These are phyloP conservation scores for Sebastes minor DNA, from an alignment of 2,797 vertebrate genomes.

Conservation along the genomic window DNA sequence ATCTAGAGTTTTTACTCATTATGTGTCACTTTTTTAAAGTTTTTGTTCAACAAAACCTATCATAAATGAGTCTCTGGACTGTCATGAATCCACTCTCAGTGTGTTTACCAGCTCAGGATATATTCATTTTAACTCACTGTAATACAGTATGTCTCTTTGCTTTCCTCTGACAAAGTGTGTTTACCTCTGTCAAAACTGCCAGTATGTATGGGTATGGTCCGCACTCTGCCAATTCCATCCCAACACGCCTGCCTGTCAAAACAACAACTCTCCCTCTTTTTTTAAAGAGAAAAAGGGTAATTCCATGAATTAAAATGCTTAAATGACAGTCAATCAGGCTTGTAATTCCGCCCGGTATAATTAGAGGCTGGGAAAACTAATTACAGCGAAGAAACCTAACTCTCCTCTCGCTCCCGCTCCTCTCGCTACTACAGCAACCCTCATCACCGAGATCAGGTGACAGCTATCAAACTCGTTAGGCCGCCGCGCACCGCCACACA, in stretches of 20 bases:
- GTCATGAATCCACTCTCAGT: not conserved
- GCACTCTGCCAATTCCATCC: constrained; percentile 47
- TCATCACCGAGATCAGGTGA: constrained; percentile 87
- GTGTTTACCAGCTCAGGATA: constrained; percentile 7
- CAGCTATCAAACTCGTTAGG: constrained; percentile 84
- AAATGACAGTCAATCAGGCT: constrained; percentile 90
- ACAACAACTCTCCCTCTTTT: constrained; percentile 69
- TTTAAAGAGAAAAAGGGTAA: constrained; percentile 73
- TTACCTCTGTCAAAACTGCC: constrained; percentile 51
- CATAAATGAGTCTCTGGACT: not conserved
- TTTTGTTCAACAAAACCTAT: not conserved
- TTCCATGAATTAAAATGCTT: constrained; percentile 83
- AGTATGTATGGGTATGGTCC: constrained; percentile 42
- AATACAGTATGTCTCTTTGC: constrained; percentile 16
- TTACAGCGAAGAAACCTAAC: constrained; percentile 90
- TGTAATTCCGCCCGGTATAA: constrained; percentile 88
- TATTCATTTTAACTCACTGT: constrained; percentile 24
- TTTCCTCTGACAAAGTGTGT: constrained; percentile 43
- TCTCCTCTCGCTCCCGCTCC: constrained; percentile 80
- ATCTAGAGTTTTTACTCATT: not conserved
- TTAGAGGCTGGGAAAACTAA: constrained; percentile 89
- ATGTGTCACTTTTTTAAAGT: not conserved
- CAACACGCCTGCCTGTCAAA: constrained; percentile 70
- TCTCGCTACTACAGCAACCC: constrained; percentile 80
- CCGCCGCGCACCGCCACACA: constrained; percentile 49